Evolutionary conservation across 1,140 invertebrate genomes (phyloP).

Genomic region (Papilio polytes): DNA sequence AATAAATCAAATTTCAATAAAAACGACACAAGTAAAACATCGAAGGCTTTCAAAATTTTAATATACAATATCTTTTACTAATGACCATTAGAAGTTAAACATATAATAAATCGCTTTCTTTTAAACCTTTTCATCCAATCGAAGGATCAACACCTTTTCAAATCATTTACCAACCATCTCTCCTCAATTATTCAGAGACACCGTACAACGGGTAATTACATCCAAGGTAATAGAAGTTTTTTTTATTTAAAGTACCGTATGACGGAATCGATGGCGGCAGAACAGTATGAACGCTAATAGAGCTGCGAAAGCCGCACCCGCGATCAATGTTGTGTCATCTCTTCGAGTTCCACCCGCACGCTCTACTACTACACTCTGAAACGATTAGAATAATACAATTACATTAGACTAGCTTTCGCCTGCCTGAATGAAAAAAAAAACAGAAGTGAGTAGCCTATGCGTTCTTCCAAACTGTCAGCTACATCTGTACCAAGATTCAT

Average conservation of each 20-base stretch:
- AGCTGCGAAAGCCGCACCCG: conserved; percentile 73
- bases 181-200: background rate
- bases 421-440: too few species aligned
- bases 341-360: conserved; percentile 64
- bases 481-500: too few species aligned
- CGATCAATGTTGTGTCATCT: conserved; percentile 70
- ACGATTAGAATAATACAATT: conserved; percentile 34
- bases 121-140: background rate
- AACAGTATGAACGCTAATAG: conserved; percentile 72
- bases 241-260: conserved; percentile 58
- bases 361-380: conserved; percentile 74
- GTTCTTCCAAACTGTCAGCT: too few species aligned
- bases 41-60: background rate
- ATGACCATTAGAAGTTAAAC: background rate
- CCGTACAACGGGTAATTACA: background rate
- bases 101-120: background rate
- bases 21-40: too few species aligned
- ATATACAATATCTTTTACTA: background rate
- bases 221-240: background rate
- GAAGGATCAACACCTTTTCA: background rate
- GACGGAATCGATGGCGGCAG: conserved; percentile 66
- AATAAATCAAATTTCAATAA: too few species aligned
- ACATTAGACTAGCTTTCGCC: too few species aligned
- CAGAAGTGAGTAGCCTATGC: too few species aligned
- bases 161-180: background rate